phyloP scores from a whole-genome alignment of 2,113 vertebrate species.

The Erythrocercus mccallii region DNA sequence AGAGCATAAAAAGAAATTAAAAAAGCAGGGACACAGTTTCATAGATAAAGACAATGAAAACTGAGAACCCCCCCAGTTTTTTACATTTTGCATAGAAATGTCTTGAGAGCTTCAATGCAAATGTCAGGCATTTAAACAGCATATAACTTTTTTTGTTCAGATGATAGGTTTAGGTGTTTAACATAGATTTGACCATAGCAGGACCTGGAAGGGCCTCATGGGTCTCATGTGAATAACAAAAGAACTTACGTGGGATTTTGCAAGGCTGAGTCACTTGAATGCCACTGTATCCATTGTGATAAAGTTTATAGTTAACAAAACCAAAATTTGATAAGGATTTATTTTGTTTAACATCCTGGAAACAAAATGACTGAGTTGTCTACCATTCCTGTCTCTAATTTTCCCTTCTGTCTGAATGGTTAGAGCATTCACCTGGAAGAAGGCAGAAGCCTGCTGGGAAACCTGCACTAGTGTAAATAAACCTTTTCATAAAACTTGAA shows the following conservation, averaged over 20 bases:
- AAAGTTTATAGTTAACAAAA: neutral
- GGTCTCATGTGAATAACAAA: neutral
- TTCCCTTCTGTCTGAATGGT: neutral
- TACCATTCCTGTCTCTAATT: neutral
- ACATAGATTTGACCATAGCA: neutral
- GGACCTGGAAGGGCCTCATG: neutral
- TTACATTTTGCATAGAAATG: neutral
- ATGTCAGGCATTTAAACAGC: neutral
- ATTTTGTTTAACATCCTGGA: neutral
- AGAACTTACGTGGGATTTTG: neutral
- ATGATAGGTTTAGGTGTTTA: neutral
- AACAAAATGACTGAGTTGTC: neutral
- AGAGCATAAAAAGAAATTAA: neutral
- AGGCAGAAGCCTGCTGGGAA: neutral
- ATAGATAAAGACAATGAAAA: neutral
- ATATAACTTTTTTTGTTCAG: neutral
- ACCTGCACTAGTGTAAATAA: neutral
- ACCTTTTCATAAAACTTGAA: neutral
- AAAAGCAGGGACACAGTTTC: neutral
- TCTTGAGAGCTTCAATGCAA: neutral
- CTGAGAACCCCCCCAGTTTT: neutral
- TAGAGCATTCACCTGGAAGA: neutral
- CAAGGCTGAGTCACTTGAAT: neutral
- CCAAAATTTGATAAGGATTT: neutral
- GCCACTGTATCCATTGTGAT: neutral